Base-by-base conservation (phyloP, 1,140 invertebrate genomes). In the Drosophila aff. region DNA sequence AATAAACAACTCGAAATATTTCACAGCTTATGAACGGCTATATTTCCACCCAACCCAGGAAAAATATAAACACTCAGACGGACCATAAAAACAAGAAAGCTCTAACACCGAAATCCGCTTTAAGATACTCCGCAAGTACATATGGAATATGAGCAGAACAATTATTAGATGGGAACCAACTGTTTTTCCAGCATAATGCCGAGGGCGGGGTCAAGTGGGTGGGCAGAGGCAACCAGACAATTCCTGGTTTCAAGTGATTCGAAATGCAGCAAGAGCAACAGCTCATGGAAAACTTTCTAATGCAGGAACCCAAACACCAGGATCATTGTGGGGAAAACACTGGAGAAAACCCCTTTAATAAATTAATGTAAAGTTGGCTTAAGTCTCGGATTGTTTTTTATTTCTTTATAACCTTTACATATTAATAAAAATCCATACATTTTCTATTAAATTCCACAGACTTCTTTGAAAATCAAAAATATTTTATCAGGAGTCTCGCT, bases 91-190 rank as follows among this genome's bases (percentile, higher is more conserved):
- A 68, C 55, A 78, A 47, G 40, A 38, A 44, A 62, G 23, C 49
- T 60, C 84, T 77, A 77, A 78, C 62, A 81, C 78, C 60, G 28
- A 87, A 87, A 87, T 89, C 84, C 84, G 77, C 85, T 81, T 87
- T 81, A 49, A 71, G 61, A 81, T 65, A 58, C 74, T 64, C 63
- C 41, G 52, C 59, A 69, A 86, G 41, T 53, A 76, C 78, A 84
- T 65, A 81, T 77, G 78, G 79, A 69, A 79, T 67, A 81, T 81
- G 61, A 49, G 64, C 26, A 77, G 67, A 82, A 64, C 74, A 90
- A 87, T 87, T 90, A 87, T 87, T 89, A 84, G 75, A 84, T 90
- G 72, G 69, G 72, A 66, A 89, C 58, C 73, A 50, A 81, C 47
- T 89, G 84, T 71, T 87, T 71, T 87, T 83, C 67, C 50, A 77